Conservation (phyloP, 2,888 invertebrate species). For the Xylota segnis region DNA sequence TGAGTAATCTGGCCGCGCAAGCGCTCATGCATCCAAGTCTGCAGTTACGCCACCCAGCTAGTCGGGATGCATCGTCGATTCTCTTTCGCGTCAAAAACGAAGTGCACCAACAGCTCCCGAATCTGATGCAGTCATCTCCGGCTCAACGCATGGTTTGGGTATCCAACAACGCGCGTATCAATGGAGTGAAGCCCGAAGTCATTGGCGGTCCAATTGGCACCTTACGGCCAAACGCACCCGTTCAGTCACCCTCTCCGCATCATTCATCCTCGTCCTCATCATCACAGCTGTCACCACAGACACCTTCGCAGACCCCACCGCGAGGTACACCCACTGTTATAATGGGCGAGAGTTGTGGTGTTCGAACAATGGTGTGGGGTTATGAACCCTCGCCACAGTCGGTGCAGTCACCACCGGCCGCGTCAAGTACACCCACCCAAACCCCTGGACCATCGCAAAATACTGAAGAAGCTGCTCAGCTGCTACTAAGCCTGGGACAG, state of each 20-base stretch:
- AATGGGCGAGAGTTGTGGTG: constrained; percentile 97
- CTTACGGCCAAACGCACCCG: constrained; percentile 80
- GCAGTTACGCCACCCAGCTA: constrained; percentile 85
- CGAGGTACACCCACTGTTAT: constrained; percentile 93
- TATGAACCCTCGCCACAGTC: constrained; percentile 86
- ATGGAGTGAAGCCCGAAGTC: constrained; percentile 93
- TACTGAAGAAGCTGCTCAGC: constrained; percentile 88
- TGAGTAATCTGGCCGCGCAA: constrained; percentile 80
- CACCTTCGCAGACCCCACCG: constrained; percentile 84
- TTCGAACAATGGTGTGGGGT: constrained; percentile 90
- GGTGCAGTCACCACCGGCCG: constrained; percentile 85
- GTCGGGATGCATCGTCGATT: constrained; percentile 83
- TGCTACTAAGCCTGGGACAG: constrained; percentile 91
- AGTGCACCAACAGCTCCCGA: constrained; percentile 82
- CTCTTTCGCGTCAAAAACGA: constrained; percentile 84
- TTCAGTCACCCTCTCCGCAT: constrained; percentile 83
- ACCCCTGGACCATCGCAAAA: constrained; percentile 85
- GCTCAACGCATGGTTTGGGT: constrained; percentile 86
- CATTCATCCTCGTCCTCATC: constrained; percentile 83
- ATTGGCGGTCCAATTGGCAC: constrained; percentile 87
- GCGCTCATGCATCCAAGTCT: constrained; percentile 85
- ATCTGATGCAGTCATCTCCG: constrained; percentile 83
- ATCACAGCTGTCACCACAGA: constrained; percentile 83
- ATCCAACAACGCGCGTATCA: constrained; percentile 87
- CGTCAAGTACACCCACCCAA: constrained; percentile 82